Base-by-base conservation (phyloP, 2,797 vertebrate genomes). In the Moxostoma hubbsi region DNA sequence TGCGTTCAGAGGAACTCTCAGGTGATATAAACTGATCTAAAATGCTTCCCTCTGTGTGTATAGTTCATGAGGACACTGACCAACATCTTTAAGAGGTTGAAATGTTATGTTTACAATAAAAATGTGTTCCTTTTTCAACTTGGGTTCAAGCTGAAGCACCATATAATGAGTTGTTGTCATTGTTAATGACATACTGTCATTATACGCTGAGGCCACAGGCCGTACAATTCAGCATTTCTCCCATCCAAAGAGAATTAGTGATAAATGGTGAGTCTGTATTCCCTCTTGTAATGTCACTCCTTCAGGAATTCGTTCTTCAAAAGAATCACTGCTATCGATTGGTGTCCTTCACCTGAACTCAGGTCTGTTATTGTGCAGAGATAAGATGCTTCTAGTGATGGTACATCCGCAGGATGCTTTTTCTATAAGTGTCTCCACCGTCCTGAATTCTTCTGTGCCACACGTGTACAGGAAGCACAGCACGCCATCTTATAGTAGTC, bases 401-500 rank as follows among this genome's bases (percentile, higher is more conserved):
- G 36, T 36, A 36, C 36, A 36, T 36, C 36, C 36, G 36, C 36
- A 36, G 36, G 36, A 36, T 36, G 4, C 36, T 36, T 36, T 4
- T 36, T 36, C 94, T 96, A 97, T 92, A 96, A 95, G 57, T 84
- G 93, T 0, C 94, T 93, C 54, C 92, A 89, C 78, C 94, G 92
- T 18, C 90, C 89, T 0, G 87, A 71, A 1, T 93, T 94, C 88
- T 92, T 93, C 87, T 91, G 93, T 24, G 94, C 92, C 83, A 92
- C 94, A 0, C 94, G 94, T 0, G 91, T 90, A 53, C 98, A 99
- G 0, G 98, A 98, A 0, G 94, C 96, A 0, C 98, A 99, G 86
- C 97, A 99, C 1, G 96, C 94, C 0, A 89, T 95, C 90, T 97
- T 95, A 92, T 99, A 98, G 82, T 99, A 99, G 81, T 95, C 95